Conservation (phyloP, 2,113 vertebrate species). For the Nansenia antarctica region DNA sequence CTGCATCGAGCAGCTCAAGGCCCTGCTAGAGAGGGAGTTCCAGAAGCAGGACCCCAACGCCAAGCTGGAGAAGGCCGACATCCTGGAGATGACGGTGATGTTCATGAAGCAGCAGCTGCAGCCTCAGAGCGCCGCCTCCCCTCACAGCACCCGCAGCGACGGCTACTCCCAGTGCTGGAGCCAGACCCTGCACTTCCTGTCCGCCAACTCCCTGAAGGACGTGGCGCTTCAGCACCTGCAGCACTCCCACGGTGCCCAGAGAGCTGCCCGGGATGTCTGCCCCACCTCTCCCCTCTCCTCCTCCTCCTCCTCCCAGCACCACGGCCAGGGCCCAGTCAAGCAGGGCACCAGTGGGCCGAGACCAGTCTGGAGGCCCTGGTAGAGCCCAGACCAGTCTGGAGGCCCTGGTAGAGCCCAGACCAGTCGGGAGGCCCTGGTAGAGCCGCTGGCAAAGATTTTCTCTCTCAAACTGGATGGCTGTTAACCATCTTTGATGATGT, state of each 20-base stretch:
- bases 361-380: too few species aligned
- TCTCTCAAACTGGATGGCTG: conserved; percentile 37
- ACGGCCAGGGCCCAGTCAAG: conserved; percentile 49
- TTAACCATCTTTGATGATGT: conserved; percentile 40
- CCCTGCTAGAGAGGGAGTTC: conserved; percentile 41
- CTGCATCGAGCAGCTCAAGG: conserved; percentile 48
- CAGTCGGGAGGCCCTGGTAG: conserved; percentile 84
- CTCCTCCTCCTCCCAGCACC: conserved; percentile 6
- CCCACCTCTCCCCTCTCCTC: conserved; percentile 3
- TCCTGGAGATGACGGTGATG: conserved; percentile 46
- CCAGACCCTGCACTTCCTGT: too few species aligned
- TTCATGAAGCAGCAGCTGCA: conserved; percentile 29
- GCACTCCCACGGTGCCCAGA: too few species aligned
- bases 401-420: too few species aligned
- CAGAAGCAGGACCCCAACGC: conserved; percentile 34
- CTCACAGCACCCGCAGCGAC: too few species aligned
- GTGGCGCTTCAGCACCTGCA: too few species aligned
- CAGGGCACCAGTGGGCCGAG: conserved; percentile 28
- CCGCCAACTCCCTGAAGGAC: too few species aligned
- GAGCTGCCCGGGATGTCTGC: background rate
- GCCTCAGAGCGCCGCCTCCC: too few species aligned
- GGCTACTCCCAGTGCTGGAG: too few species aligned
- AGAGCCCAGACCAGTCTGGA: too few species aligned
- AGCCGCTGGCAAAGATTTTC: conserved; percentile 22
- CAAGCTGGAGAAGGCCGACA: conserved; percentile 52